Percentiles rank a stretch among this genome's conserved stretches.
These are phyloP conservation scores for Temnothorax ravouxi DNA, from an alignment of 2,888 invertebrate genomes.

Conservation along the genomic window DNA sequence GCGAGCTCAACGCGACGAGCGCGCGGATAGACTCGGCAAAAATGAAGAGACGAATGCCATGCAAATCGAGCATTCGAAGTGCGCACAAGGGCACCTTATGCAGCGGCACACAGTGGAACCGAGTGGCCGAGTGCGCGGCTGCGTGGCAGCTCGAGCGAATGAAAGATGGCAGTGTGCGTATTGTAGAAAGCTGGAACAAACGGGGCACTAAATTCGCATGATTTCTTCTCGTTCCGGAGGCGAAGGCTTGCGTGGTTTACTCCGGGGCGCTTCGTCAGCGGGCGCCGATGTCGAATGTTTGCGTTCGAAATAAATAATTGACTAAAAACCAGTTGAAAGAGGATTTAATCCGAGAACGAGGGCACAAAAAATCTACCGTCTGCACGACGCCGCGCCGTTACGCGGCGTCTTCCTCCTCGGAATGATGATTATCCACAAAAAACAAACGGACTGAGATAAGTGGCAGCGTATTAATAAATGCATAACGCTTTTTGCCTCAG, in stretches of 20 bases:
- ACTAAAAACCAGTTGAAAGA: constrained; percentile 20
- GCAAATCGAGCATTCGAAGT: constrained; percentile 70
- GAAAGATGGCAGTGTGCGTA: constrained; percentile 71
- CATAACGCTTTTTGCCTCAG: neutral
- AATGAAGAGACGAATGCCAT: constrained; percentile 65
- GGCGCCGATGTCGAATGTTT: constrained; percentile 57
- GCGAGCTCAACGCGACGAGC: constrained; percentile 44
- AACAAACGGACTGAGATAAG: neutral
- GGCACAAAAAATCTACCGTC: neutral
- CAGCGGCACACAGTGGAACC: constrained; percentile 61
- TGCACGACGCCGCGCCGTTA: neutral
- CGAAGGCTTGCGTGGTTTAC: constrained; percentile 59
- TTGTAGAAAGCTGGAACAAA: constrained; percentile 67
- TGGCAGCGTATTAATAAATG: constrained; percentile 34
- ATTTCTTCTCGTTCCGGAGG: constrained; percentile 68
- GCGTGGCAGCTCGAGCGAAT: constrained; percentile 60
- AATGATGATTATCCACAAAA: constrained; percentile 14
- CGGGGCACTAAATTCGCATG: constrained; percentile 72
- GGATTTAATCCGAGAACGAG: constrained; percentile 32
- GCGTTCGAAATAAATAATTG: neutral
- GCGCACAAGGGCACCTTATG: constrained; percentile 70
- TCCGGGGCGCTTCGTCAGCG: constrained; percentile 62
- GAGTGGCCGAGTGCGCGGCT: constrained; percentile 49
- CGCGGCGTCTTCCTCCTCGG: neutral
- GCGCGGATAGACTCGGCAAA: constrained; percentile 48